Evolutionary conservation across 2,113 vertebrate genomes (phyloP).

Genomic region (Hydrolagus affinis): DNA sequence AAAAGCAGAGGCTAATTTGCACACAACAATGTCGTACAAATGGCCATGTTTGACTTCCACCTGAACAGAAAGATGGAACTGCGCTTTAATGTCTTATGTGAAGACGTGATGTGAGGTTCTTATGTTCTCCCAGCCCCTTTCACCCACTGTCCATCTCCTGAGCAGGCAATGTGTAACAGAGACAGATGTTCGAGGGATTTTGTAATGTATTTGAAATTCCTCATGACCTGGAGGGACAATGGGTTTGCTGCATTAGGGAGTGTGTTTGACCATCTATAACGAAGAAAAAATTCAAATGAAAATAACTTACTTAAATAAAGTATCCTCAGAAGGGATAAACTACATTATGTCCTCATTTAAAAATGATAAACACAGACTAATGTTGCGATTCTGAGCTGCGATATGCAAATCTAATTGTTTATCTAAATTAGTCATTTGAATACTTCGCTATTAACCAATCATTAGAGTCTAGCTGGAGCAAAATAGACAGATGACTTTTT

Average conservation of each 20-base stretch:
- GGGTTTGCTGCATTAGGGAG: neutral
- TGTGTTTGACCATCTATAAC: neutral
- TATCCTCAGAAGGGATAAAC: neutral
- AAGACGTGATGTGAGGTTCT: no score
- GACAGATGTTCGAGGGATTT: neutral
- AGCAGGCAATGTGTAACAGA: neutral
- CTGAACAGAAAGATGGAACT: no score
- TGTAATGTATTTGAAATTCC: neutral
- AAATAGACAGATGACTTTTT: neutral
- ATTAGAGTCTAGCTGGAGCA: neutral
- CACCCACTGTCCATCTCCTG: neutral
- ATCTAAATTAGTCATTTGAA: conserved; percentile 22
- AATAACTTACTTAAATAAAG: neutral
- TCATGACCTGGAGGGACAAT: neutral
- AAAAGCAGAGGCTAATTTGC: no score
- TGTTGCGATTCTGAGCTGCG: conserved; percentile 12
- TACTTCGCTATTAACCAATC: conserved; percentile 19
- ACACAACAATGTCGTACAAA: no score
- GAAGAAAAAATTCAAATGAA: neutral
- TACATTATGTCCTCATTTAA: conserved; percentile 12
- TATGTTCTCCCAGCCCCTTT: neutral
- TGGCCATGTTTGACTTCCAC: no score
- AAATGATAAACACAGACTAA: conserved; percentile 17
- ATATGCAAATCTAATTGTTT: conserved; percentile 29
- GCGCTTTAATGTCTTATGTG: no score